Conservation (phyloP, 2,113 vertebrate species). For the Dendropsophus ebraccatus region DNA sequence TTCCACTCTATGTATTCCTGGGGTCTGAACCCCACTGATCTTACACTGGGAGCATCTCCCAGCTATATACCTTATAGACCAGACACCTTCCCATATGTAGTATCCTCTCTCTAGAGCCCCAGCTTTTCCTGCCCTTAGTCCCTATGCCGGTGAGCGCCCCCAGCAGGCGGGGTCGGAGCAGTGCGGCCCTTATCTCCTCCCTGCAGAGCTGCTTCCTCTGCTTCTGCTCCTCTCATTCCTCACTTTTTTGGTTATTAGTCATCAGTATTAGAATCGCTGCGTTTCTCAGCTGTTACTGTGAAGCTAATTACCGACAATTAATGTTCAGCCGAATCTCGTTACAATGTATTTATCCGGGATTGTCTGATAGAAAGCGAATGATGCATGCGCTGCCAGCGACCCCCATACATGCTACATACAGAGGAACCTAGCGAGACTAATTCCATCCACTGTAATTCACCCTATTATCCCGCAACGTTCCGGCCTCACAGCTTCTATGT, state of each 20-base stretch:
- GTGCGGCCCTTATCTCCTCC: neutral
- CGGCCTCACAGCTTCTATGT: too few species aligned
- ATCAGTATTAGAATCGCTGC: slow-evolving; percentile 31
- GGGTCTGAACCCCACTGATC: too few species aligned
- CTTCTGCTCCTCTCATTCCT: neutral
- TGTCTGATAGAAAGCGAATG: neutral
- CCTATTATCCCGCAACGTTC: too few species aligned
- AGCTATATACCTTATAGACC: too few species aligned
- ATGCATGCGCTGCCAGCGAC: too few species aligned
- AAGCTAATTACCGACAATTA: slow-evolving; percentile 24
- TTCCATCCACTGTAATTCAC: too few species aligned
- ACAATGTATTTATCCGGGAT: neutral
- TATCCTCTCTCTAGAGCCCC: too few species aligned
- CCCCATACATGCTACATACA: neutral
- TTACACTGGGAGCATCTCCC: too few species aligned
- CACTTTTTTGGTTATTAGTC: neutral
- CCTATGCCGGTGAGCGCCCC: neutral
- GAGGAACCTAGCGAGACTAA: neutral
- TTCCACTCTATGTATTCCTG: too few species aligned
- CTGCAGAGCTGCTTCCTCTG: neutral
- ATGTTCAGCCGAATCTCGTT: slow-evolving; percentile 10
- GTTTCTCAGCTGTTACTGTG: neutral
- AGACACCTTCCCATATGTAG: too few species aligned
- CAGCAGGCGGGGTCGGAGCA: neutral
- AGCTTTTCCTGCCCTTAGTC: neutral